These are phyloP conservation scores for Ammospiza caudacuta DNA, from an alignment of 2,113 vertebrate species.

Conservation along the genomic window DNA sequence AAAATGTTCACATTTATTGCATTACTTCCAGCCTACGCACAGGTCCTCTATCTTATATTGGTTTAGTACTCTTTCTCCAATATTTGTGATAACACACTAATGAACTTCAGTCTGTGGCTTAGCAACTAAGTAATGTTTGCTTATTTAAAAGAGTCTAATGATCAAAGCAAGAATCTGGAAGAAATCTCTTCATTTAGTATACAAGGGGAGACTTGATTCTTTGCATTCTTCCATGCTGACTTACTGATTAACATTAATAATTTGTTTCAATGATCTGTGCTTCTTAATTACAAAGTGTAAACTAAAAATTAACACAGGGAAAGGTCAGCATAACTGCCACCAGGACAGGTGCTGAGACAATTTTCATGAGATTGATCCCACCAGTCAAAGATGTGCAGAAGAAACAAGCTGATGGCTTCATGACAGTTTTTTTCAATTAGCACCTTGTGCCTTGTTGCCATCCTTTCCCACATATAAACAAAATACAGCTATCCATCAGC, in stretches of 20 bases:
- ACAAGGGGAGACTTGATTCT: constrained; percentile 2
- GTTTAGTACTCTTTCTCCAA: constrained; percentile 32
- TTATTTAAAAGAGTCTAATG: constrained; percentile 33
- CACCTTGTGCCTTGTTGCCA: not conserved
- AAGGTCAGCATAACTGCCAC: not conserved
- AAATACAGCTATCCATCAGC: not conserved
- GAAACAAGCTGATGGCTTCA: not conserved
- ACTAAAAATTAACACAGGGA: not conserved
- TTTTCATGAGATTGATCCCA: not conserved
- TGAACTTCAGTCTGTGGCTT: constrained; percentile 46
- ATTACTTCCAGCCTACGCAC: constrained; percentile 42
- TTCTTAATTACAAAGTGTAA: not conserved
- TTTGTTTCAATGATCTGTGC: not conserved
- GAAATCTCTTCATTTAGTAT: constrained; percentile 36
- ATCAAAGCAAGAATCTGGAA: constrained; percentile 55
- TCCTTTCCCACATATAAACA: not conserved
- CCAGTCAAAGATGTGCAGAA: not conserved
- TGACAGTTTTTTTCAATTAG: not conserved
- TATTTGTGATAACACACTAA: constrained; percentile 57
- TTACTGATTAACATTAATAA: not conserved
- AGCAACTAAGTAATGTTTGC: constrained; percentile 62
- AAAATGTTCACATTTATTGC: constrained; percentile 7
- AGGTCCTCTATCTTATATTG: constrained; percentile 41
- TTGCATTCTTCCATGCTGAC: constrained; percentile 21
- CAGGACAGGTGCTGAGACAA: not conserved